These are phyloP conservation scores for Meriones psammophilus DNA, from an alignment of 2,797 vertebrate genomes.

Conservation along the genomic window DNA sequence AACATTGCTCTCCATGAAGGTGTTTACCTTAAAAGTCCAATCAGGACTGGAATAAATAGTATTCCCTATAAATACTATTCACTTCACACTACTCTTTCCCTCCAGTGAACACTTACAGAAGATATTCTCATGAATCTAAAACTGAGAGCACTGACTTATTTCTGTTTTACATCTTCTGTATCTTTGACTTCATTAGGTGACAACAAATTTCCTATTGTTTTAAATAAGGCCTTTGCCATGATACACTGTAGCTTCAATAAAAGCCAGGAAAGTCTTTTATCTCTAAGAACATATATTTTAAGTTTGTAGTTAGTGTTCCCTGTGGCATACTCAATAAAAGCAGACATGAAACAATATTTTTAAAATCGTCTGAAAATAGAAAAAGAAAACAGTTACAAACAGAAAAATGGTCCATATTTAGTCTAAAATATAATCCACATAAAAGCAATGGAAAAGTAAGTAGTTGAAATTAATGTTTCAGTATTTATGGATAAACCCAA, in stretches of 20 bases:
- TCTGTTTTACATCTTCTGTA: conserved; percentile 5
- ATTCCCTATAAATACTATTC: conserved; percentile 6
- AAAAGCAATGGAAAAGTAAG: conserved; percentile 71
- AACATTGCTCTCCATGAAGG: conserved; percentile 40
- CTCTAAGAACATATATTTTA: conserved; percentile 54
- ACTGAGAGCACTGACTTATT: neutral
- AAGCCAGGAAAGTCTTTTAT: conserved; percentile 58
- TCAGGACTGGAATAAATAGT: neutral
- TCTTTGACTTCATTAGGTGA: conserved; percentile 57
- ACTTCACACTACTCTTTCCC: neutral
- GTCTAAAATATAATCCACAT: conserved; percentile 63
- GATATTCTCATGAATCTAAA: neutral
- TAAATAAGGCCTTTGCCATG: neutral
- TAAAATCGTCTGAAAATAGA: neutral
- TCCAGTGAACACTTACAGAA: conserved; percentile 43
- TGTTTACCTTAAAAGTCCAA: conserved; percentile 47
- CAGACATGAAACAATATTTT: conserved; percentile 62
- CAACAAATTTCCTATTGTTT: conserved; percentile 37
- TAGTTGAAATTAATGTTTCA: conserved; percentile 57
- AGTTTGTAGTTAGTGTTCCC: conserved; percentile 70
- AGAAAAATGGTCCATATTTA: conserved; percentile 39
- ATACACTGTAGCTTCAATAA: conserved; percentile 34
- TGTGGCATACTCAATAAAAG: conserved; percentile 76
- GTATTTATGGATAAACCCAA: conserved; percentile 62
- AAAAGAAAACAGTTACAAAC: neutral